Percentiles rank a stretch among this genome's conserved stretches.
Conservation (phyloP, 2,888 invertebrate species). For the Thysanoteuthis rhombus region DNA sequence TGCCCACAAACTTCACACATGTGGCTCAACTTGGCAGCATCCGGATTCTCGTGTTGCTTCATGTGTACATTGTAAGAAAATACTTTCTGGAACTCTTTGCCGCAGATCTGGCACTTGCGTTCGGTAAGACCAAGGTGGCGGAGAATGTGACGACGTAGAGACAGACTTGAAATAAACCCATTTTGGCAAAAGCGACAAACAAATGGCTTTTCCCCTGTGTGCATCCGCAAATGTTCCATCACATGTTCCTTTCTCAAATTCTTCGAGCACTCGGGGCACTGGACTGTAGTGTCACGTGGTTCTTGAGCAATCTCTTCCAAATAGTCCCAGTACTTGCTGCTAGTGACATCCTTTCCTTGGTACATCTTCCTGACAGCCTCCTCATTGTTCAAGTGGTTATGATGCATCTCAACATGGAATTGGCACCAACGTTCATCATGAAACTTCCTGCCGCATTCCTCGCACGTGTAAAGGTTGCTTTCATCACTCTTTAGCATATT, state of each 20-base stretch:
- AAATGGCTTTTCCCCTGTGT: conserved; percentile 57
- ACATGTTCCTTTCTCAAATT: conserved; percentile 51
- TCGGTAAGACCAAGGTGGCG: conserved; percentile 54
- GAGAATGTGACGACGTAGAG: conserved; percentile 57
- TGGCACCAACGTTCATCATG: conserved; percentile 53
- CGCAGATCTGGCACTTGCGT: conserved; percentile 57
- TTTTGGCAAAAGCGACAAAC: conserved; percentile 56
- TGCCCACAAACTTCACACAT: conserved; percentile 86
- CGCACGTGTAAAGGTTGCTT: conserved; percentile 47
- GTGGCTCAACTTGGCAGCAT: conserved; percentile 78
- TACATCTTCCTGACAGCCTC: conserved; percentile 46
- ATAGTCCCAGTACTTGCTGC: conserved; percentile 45
- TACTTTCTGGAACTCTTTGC: conserved; percentile 52
- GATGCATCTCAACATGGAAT: conserved; percentile 58
- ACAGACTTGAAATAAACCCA: conserved; percentile 51
- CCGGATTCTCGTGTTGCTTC: conserved; percentile 47
- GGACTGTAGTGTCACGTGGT: conserved; percentile 42
- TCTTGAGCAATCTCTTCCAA: conserved; percentile 43
- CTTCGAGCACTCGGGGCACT: conserved; percentile 59
- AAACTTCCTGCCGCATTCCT: conserved; percentile 57
- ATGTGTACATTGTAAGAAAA: conserved; percentile 51
- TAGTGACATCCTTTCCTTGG: conserved; percentile 49
- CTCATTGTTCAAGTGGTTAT: conserved; percentile 53
- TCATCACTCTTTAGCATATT: conserved; percentile 44
- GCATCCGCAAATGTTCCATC: conserved; percentile 58